Percentiles rank a stretch among this genome's conserved stretches.
phyloP scores from a whole-genome alignment of 2,797 vertebrate species.

The Tokudaia tokunoshimensis region DNA sequence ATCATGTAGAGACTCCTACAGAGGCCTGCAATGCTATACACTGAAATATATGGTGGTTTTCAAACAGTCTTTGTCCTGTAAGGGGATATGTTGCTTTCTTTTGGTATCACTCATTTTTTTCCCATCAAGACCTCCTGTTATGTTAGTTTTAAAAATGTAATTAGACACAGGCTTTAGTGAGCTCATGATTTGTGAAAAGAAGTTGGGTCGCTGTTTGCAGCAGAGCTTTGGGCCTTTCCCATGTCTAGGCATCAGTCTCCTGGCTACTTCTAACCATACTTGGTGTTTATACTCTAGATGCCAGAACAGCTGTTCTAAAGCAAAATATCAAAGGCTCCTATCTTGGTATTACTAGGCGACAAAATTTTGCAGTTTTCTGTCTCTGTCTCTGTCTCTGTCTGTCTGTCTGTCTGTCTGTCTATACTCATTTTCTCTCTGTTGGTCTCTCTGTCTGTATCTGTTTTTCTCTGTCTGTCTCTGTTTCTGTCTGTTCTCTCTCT shows the following conservation, averaged over 20 bases:
- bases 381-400: not conserved
- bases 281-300: slow-evolving; percentile 65
- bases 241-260: slow-evolving; percentile 31
- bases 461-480: not conserved
- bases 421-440: not conserved
- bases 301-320: slow-evolving; percentile 61
- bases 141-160: slow-evolving; percentile 69
- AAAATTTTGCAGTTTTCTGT: slow-evolving; percentile 10
- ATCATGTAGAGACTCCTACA: not conserved
- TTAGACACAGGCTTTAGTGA: slow-evolving; percentile 54
- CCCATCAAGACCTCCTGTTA: slow-evolving; percentile 22
- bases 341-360: slow-evolving; percentile 30
- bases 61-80: not conserved
- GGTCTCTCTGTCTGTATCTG: not conserved
- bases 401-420: not conserved
- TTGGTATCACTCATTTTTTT: not conserved
- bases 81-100: slow-evolving; percentile 45
- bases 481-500: not conserved
- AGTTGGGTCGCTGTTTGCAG: not conserved
- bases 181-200: slow-evolving; percentile 44
- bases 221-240: slow-evolving; percentile 36
- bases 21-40: slow-evolving; percentile 1
- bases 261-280: slow-evolving; percentile 57
- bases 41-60: not conserved
- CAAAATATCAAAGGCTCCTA: slow-evolving; percentile 60